Percentiles rank a stretch among this genome's conserved stretches.
Evolutionary conservation across 2,888 invertebrate species (phyloP).

Genomic region (Ectemnius lituratus): DNA sequence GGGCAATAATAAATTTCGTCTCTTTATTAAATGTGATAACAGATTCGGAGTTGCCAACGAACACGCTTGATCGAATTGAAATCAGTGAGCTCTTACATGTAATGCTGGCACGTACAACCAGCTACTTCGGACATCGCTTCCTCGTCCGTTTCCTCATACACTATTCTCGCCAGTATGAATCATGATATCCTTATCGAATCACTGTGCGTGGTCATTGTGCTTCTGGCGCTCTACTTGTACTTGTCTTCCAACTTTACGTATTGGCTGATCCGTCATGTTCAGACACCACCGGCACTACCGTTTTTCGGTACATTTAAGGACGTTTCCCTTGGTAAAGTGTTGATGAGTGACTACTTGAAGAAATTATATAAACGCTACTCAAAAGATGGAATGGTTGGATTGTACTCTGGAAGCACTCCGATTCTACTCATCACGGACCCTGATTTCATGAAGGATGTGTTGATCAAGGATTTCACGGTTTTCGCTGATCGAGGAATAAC

Average conservation of each 20-base stretch:
- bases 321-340: background rate
- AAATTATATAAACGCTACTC: background rate
- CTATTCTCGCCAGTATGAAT: background rate
- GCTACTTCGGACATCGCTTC: background rate
- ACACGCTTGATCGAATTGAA: background rate
- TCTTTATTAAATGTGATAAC: background rate
- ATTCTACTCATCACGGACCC: slow-evolving; percentile 8
- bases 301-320: slow-evolving; percentile 12
- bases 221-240: background rate
- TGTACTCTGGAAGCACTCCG: background rate
- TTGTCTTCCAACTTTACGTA: background rate
- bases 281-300: background rate
- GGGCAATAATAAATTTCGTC: background rate
- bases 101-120: background rate
- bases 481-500: slow-evolving; percentile 3
- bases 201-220: background rate
- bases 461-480: slow-evolving; percentile 23
- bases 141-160: background rate
- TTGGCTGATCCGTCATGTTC: background rate
- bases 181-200: background rate
- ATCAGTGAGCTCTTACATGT: background rate
- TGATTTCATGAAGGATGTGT: slow-evolving; percentile 19
- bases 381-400: background rate
- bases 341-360: background rate
- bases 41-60: background rate